A percentile compares a stretch with the other conserved stretches of the same genome.
Evolutionary conservation across 2,797 vertebrate genomes (phyloP).

Genomic region (Selene dorsalis): DNA sequence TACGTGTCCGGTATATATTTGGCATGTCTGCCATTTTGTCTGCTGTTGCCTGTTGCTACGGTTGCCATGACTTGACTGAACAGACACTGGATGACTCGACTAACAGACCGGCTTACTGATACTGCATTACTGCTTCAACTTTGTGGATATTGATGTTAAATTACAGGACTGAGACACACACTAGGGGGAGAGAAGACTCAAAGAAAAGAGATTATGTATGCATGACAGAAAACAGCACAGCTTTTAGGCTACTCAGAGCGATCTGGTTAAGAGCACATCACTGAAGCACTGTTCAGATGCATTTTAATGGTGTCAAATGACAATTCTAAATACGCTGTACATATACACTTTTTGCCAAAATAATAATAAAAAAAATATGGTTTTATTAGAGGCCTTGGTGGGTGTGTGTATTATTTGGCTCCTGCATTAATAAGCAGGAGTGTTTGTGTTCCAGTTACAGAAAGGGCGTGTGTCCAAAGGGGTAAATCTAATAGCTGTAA

Average conservation of each 20-base stretch:
- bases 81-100: constrained; percentile 36
- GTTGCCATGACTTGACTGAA: constrained; percentile 72
- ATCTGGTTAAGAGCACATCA: constrained; percentile 85
- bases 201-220: constrained; percentile 72
- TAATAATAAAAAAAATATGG: constrained; percentile 76
- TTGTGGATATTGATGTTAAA: constrained; percentile 48
- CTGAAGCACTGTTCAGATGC: constrained; percentile 82
- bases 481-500: constrained; percentile 63
- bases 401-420: constrained; percentile 56
- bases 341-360: constrained; percentile 87
- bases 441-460: constrained; percentile 41
- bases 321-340: constrained; percentile 81
- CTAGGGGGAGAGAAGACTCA: constrained; percentile 14
- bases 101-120: constrained; percentile 38
- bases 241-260: constrained; percentile 76
- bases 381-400: constrained; percentile 78
- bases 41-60: constrained; percentile 62
- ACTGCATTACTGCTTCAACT: constrained; percentile 51
- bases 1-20: constrained; percentile 66
- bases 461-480: constrained; percentile 51
- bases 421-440: constrained; percentile 4
- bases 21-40: constrained; percentile 71
- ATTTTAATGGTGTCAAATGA: constrained; percentile 84
- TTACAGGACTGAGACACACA: constrained; percentile 51
- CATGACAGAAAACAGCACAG: constrained; percentile 83